Conservation (phyloP, 1,140 invertebrate species). For the Atta colombica region DNA sequence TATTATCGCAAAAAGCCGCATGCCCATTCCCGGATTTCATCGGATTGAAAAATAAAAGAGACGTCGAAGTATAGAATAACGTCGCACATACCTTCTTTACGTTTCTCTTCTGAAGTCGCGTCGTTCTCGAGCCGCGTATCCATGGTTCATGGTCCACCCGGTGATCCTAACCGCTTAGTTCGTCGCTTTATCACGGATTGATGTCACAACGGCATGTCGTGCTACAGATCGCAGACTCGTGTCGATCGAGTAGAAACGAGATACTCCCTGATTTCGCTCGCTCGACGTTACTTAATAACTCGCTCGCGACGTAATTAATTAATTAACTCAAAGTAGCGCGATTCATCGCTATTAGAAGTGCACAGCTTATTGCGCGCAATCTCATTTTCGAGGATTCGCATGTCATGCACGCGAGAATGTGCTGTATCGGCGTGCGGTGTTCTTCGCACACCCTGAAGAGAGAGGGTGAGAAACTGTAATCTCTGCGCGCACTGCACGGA, state of each 20-base stretch:
- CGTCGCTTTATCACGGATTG: neutral
- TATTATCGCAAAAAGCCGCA: neutral
- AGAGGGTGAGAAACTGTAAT: neutral
- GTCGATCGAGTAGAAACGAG: neutral
- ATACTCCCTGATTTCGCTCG: neutral
- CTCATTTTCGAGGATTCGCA: neutral
- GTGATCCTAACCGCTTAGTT: neutral
- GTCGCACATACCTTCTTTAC: slow-evolving; percentile 65
- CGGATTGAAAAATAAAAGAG: neutral
- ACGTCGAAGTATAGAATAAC: neutral
- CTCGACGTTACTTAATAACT: neutral
- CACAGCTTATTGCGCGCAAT: neutral
- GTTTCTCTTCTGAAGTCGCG: slow-evolving; percentile 55
- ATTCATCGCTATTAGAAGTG: neutral
- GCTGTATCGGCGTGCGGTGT: neutral
- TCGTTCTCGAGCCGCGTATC: slow-evolving; percentile 49
- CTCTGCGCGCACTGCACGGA: slow-evolving; percentile 14
- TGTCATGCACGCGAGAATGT: too few species aligned
- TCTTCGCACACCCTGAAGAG: neutral
- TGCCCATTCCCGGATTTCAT: slow-evolving; percentile 6
- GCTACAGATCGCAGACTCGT: neutral
- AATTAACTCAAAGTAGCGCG: neutral
- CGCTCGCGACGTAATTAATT: slow-evolving; percentile 18
- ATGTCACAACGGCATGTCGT: slow-evolving; percentile 38
- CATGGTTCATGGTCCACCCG: slow-evolving; percentile 63